Conservation (phyloP, 2,888 invertebrate genomes). For the Stenolophus ochropezus region DNA sequence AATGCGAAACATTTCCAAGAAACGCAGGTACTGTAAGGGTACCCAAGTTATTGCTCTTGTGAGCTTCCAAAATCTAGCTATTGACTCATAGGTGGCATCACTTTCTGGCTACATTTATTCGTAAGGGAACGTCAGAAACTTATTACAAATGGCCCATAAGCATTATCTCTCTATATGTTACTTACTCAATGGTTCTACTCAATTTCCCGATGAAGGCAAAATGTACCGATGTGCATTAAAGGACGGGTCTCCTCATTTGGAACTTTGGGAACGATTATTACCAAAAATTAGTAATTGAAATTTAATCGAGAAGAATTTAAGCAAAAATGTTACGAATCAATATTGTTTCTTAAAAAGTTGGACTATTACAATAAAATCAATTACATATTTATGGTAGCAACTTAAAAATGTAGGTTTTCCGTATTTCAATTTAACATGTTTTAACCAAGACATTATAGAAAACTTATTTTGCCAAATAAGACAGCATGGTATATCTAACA, state of each 20-base stretch:
- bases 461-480: too few species aligned
- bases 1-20: too few species aligned
- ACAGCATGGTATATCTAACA: too few species aligned
- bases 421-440: not conserved
- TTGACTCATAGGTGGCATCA: too few species aligned
- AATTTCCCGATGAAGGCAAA: not conserved
- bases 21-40: too few species aligned
- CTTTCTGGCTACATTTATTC: too few species aligned
- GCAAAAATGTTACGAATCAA: not conserved
- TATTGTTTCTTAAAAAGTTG: not conserved
- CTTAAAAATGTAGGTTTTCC: not conserved
- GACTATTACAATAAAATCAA: not conserved
- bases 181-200: not conserved
- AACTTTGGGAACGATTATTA: not conserved
- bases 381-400: not conserved
- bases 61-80: too few species aligned
- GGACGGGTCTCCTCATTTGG: not conserved
- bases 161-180: too few species aligned
- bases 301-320: not conserved
- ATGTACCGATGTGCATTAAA: not conserved
- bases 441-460: too few species aligned
- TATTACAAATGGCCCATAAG: too few species aligned
- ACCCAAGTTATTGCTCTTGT: too few species aligned
- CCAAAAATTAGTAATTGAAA: not conserved
- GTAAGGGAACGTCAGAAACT: too few species aligned